Evolutionary conservation across 2,113 vertebrate genomes (phyloP).

Genomic region (Micromys minutus): DNA sequence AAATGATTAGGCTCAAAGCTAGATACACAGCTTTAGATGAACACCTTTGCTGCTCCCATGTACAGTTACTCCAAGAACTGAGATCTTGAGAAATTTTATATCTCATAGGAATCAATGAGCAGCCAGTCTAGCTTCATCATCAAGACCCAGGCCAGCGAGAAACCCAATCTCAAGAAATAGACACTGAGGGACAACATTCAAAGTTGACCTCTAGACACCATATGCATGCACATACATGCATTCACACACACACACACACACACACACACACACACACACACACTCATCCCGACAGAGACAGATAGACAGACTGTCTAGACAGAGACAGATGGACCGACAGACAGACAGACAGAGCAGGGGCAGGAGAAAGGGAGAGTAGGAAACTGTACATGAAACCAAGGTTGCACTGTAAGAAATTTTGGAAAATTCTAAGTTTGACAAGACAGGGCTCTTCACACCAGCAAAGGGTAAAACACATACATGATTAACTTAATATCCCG

Average conservation of each 20-base stretch:
- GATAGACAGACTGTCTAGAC: neutral
- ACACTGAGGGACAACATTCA: neutral
- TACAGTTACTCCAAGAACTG: neutral
- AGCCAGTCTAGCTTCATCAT: neutral
- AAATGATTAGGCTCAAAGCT: neutral
- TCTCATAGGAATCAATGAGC: neutral
- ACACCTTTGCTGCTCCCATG: neutral
- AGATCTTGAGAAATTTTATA: no score
- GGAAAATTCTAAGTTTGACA: neutral
- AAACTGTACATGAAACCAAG: neutral
- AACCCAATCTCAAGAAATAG: neutral
- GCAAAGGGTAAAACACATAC: rapidly evolving
- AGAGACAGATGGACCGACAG: neutral
- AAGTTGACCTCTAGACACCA: neutral
- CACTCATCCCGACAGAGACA: neutral
- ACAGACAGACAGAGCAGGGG: neutral
- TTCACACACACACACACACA: neutral
- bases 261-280: neutral
- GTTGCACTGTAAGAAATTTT: slow-evolving; percentile 13
- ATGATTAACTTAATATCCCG: rapidly evolving
- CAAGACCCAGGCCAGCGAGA: neutral
- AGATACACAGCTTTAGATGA: neutral
- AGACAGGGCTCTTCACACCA: neutral
- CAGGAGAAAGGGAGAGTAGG: neutral
- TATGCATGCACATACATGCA: neutral